Evolutionary conservation across 2,113 vertebrate genomes (phyloP).

Genomic region (Notothenia rossii): DNA sequence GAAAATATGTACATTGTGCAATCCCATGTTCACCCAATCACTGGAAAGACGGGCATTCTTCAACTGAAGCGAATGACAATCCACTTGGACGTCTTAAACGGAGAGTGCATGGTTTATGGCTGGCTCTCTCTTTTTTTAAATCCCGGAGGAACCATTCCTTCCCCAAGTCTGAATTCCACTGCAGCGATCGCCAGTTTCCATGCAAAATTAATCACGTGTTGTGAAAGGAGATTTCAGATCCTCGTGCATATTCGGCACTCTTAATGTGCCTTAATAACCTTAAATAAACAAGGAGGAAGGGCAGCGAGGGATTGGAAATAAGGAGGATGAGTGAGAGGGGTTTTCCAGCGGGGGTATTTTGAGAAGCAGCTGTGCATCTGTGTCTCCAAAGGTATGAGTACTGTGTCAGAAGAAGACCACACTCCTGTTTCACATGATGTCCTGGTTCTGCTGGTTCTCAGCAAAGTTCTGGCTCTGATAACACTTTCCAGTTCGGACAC

Average conservation of each 20-base stretch:
- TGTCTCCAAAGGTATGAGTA: conserved; percentile 66
- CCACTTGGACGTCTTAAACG: conserved; percentile 8
- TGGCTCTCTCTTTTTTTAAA: background rate
- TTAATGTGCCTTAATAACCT: conserved; percentile 4
- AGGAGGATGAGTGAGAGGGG: conserved; percentile 50
- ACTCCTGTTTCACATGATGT: conserved; percentile 40
- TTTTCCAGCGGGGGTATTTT: conserved; percentile 81
- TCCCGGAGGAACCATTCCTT: conserved; percentile 36
- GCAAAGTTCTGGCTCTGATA: background rate
- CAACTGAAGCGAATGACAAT: conserved; percentile 1
- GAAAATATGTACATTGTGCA: conserved; percentile 35
- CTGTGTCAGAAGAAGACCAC: conserved; percentile 55
- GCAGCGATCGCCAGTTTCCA: conserved; percentile 33
- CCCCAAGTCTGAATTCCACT: conserved; percentile 41
- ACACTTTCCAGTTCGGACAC: background rate
- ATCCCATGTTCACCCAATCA: conserved; percentile 15
- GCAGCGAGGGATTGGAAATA: conserved; percentile 10
- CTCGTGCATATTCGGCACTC: conserved; percentile 39
- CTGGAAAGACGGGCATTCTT: conserved; percentile 26
- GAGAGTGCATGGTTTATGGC: conserved; percentile 13
- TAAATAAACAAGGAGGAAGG: background rate
- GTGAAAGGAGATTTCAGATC: conserved; percentile 23
- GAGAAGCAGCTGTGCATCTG: conserved; percentile 76
- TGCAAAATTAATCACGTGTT: conserved; percentile 35
- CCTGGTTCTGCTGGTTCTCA: conserved; percentile 26